phyloP scores from a whole-genome alignment of 2,797 vertebrate genomes.

The Coreius guichenoti region DNA sequence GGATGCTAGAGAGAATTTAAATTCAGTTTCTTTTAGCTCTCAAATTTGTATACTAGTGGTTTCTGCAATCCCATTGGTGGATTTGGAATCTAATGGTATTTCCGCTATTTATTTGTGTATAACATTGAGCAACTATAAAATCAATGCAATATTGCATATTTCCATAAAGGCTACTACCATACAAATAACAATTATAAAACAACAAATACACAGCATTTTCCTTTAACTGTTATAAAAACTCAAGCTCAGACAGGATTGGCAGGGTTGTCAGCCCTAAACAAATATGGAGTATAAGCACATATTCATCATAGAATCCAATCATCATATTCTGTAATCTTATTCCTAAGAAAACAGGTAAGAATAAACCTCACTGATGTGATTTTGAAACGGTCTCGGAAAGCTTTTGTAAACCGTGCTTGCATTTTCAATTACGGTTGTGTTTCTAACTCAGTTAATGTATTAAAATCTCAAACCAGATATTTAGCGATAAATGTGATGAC shows the following conservation, averaged over 20 bases:
- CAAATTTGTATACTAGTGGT: not conserved
- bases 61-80: not conserved
- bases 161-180: no score
- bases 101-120: not conserved
- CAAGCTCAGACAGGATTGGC: no score
- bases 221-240: no score
- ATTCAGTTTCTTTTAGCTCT: not conserved
- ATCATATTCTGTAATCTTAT: constrained; percentile 78
- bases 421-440: constrained; percentile 33
- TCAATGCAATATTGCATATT: no score
- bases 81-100: not conserved
- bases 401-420: not conserved
- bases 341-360: constrained; percentile 85
- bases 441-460: not conserved
- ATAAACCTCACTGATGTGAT: constrained; percentile 82
- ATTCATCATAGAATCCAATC: constrained; percentile 76
- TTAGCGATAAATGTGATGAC: not conserved
- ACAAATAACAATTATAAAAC: no score
- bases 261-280: constrained; percentile 14
- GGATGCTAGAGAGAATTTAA: not conserved
- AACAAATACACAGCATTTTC: no score
- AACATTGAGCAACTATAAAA: no score
- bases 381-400: accelerated
- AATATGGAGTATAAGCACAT: constrained; percentile 70
- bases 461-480: not conserved